phyloP scores from a whole-genome alignment of 2,888 invertebrate species.

The Heteromyza rotundicornis region DNA sequence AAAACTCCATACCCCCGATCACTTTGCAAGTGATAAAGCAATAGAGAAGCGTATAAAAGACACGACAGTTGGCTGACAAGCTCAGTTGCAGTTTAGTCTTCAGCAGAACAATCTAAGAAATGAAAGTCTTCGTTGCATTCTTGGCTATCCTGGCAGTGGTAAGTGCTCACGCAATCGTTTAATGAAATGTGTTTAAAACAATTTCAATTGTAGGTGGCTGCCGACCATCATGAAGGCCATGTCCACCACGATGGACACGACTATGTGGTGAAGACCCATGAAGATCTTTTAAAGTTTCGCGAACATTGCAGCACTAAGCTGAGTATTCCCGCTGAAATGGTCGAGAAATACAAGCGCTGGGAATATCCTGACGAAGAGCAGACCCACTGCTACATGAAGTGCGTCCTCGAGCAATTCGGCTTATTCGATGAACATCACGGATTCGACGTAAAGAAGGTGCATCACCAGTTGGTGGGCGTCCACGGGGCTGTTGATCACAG shows the following conservation, averaged over 20 bases:
- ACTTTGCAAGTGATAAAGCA: constrained; percentile 5
- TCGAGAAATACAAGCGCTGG: constrained; percentile 57
- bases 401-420: constrained; percentile 57
- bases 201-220: constrained; percentile 30
- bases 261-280: constrained; percentile 55
- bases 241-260: constrained; percentile 32
- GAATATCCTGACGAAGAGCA: constrained; percentile 54
- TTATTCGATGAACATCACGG: constrained; percentile 53
- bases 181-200: background rate
- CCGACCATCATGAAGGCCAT: constrained; percentile 31
- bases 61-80: constrained; percentile 2
- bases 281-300: constrained; percentile 50
- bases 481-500: constrained; percentile 41
- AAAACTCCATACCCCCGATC: too few relatives aligned
- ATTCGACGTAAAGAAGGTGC: constrained; percentile 56
- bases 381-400: constrained; percentile 57
- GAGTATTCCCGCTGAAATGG: constrained; percentile 43
- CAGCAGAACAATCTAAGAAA: too few relatives aligned
- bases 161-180: constrained; percentile 4
- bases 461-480: constrained; percentile 52
- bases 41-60: constrained; percentile 30
- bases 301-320: constrained; percentile 44
- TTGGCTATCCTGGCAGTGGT: constrained; percentile 35
- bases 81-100: constrained; percentile 29
- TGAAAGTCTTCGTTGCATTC: constrained; percentile 39